A percentile compares a stretch with the other conserved stretches of the same genome.
Evolutionary conservation across 2,888 invertebrate species (phyloP).

Genomic region (Eilema sororculum): DNA sequence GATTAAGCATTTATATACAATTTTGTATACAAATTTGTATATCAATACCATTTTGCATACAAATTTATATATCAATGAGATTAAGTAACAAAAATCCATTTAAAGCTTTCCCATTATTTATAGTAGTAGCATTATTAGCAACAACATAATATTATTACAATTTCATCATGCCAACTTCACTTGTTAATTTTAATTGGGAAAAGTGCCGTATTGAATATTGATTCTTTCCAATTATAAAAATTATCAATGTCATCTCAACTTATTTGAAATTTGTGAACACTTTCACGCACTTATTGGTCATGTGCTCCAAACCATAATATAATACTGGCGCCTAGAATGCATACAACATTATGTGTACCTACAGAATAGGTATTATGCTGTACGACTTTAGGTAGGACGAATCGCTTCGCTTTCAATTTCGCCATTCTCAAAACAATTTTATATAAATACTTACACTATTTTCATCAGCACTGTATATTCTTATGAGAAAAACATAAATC

Average conservation of each 20-base stretch:
- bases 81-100: too few species aligned
- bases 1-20: too few species aligned
- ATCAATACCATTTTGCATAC: too few species aligned
- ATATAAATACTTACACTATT: not conserved
- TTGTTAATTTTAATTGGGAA: conserved; percentile 3
- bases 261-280: not conserved
- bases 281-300: not conserved
- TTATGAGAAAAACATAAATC: too few species aligned
- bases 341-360: not conserved
- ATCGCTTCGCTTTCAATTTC: not conserved
- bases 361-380: not conserved
- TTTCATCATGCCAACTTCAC: not conserved
- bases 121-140: too few species aligned
- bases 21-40: too few species aligned
- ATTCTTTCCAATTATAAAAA: conserved; percentile 6
- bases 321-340: not conserved
- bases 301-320: not conserved
- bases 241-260: not conserved
- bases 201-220: not conserved
- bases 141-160: too few species aligned
- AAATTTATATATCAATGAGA: too few species aligned
- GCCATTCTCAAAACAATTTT: not conserved
- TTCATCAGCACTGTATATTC: not conserved
- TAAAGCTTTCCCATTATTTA: too few species aligned
- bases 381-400: not conserved